A percentile compares a stretch with the other conserved stretches of the same genome.
These are phyloP conservation scores for Endomychus coccineus DNA, from an alignment of 2,888 invertebrate species.

Conservation along the genomic window DNA sequence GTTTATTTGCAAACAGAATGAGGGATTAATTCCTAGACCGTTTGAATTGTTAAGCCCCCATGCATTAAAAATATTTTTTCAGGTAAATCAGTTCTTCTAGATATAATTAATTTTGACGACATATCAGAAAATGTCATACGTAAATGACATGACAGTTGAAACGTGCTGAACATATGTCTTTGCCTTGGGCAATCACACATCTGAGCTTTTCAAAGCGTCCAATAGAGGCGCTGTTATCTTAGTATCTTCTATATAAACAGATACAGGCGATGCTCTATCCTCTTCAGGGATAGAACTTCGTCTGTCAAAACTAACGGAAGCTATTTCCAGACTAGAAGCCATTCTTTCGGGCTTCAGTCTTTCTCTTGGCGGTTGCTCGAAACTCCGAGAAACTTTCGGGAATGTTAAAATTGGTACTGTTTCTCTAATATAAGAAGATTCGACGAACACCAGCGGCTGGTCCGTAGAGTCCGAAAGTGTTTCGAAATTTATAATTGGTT, in stretches of 20 bases:
- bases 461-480: slow-evolving; percentile 26
- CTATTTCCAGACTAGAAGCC: slow-evolving; percentile 37
- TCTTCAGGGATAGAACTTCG: slow-evolving; percentile 31
- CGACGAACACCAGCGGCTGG: slow-evolving; percentile 11
- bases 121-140: too few species aligned
- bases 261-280: slow-evolving; percentile 28
- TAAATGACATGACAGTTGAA: too few species aligned
- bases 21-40: too few species aligned
- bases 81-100: too few species aligned
- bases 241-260: slow-evolving; percentile 37
- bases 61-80: too few species aligned
- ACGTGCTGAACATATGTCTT: too few species aligned
- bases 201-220: slow-evolving; percentile 39
- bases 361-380: slow-evolving; percentile 33
- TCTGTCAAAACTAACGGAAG: slow-evolving; percentile 30
- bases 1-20: too few species aligned
- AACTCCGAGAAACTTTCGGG: slow-evolving; percentile 37
- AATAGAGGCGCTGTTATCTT: slow-evolving; percentile 39
- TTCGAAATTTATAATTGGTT: slow-evolving; percentile 34
- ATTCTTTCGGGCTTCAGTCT: slow-evolving; percentile 36
- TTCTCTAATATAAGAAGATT: slow-evolving; percentile 7
- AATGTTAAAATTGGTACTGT: slow-evolving; percentile 19
- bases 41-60: too few species aligned
- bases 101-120: too few species aligned
- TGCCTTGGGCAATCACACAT: too few species aligned